Conservation (phyloP, 2,113 vertebrate species). For the Oryzias woworae region DNA sequence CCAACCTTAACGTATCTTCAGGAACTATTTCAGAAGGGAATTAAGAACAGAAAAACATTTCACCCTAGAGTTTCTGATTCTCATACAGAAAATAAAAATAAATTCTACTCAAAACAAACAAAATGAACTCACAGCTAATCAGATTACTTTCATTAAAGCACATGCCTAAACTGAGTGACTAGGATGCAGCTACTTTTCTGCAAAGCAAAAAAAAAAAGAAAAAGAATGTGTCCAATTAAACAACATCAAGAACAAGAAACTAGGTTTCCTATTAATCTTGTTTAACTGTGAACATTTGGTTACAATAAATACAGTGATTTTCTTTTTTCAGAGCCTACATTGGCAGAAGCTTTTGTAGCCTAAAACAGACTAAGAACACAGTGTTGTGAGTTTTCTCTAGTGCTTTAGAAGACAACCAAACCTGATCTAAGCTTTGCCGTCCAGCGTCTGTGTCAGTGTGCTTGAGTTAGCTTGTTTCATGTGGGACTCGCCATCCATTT, state of each 20-base stretch:
- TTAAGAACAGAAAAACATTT: constrained; percentile 63
- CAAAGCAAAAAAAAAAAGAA: constrained; percentile 54
- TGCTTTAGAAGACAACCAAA: constrained; percentile 79
- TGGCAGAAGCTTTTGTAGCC: constrained; percentile 68
- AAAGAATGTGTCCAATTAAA: constrained; percentile 73
- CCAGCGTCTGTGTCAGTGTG: constrained; percentile 90
- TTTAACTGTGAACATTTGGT: constrained; percentile 77
- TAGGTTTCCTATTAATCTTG: constrained; percentile 66
- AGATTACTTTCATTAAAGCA: constrained; percentile 27
- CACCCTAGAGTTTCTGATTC: constrained; percentile 48
- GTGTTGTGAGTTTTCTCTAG: constrained; percentile 88
- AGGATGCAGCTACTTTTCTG: constrained; percentile 80
- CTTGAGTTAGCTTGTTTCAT: constrained; percentile 87
- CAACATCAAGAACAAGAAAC: constrained; percentile 61
- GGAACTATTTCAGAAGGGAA: constrained; percentile 25
- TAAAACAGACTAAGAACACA: constrained; percentile 82
- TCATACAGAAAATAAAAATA: constrained; percentile 32
- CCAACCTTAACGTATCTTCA: constrained; percentile 15
- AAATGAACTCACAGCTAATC: constrained; percentile 63
- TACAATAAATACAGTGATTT: constrained; percentile 76
- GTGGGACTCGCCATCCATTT: constrained; percentile 82
- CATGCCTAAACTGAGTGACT: constrained; percentile 76
- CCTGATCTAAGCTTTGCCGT: constrained; percentile 83
- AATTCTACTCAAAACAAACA: constrained; percentile 47
- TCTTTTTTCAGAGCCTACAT: constrained; percentile 71